Base-by-base conservation (phyloP, 2,113 vertebrate species). In the Gorsachius goisagi region DNA sequence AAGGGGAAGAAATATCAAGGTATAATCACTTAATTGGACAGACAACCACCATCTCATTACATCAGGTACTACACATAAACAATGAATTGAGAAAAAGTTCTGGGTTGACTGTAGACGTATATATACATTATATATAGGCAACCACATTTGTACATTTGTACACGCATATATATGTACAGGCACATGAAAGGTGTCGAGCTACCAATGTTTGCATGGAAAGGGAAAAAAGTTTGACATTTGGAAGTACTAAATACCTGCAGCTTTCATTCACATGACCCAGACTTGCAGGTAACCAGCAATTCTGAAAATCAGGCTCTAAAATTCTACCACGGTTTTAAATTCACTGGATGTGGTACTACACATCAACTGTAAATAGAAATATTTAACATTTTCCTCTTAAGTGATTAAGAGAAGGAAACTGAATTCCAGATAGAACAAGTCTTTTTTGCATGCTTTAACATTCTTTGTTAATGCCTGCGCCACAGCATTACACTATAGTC, bases 81-180 rank as follows among this genome's bases (percentile, higher is more conserved):
- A 74, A 52, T 9, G 17, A 84, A 44, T 39, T 18, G 16, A 44
- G 7, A 49, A 60, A 12, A 81, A 58, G 16, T 64, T 62, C 39
- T 77, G 26, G 10, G n/a, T n/a, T 67, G 18, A 41, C 24, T 52
- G 28, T 16, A 69, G 13, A 39, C 0, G 0, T 24, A 45, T 44
- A 19, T 27, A n/a, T 23, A 47, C 27, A 53, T 35, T 24, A 28
- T 15, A 88, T 10, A 71, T 3, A 62, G 14, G 24, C 15, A 83
- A 72, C 21, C 32, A 41, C 22, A 39, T 52, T 49, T 53, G 26
- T 37, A 41, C 22, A 39, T 52, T 49, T 53, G 26, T 37, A 37
- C 5, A 52, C 3, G 20, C 20, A n/a, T 10, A 58, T 0, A n/a
- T 10, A 58, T 0, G 1, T 39, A 66, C 3, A 45, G 20, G n/a